Base-by-base conservation (phyloP, 2,797 vertebrate genomes). In the Chelidonichthys spinosus region DNA sequence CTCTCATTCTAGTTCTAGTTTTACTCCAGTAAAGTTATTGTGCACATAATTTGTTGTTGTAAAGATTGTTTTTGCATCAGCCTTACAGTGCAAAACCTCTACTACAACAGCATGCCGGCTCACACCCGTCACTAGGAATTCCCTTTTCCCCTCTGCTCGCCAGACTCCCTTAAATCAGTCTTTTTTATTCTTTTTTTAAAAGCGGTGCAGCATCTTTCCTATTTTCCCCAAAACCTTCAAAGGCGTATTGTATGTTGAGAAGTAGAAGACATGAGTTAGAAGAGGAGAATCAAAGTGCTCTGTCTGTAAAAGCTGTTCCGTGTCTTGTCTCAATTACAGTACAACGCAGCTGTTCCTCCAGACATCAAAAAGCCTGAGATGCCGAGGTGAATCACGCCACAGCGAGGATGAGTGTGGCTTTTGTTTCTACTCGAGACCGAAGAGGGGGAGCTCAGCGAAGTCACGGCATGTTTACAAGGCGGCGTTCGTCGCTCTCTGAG, bases 381-480 rank as follows among this genome's bases (percentile, higher is more conserved):
- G 68, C 63, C 4, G 13, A 64, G 65, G 59, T 62, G 75, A 87
- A 76, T 82, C 76, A 42, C 47, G 37, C 54, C 36, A 11, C 33
- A 74, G 40, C 18, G 58, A 68, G 58, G 58, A 69, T 58, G 59
- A 62, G 62, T 55, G 40, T 13, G 46, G 74, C 42, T 73, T 3
- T 62, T 85, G 82, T 88, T 87, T 76, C 73, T 36, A 68, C 69
- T 77, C 52, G 14, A 60, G 55, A 73, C 72, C 25, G 43, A 54
- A 63, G 11, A 74, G 76, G 72, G 68, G 67, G 67, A 74, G 81
- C 82, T 80, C 53, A 74, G 72, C 47, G 72, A 79, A 89, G 87
- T 90, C 88, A 81, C 52, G 0, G 70, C 82, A 90, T 88, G 92
- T 92, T 92, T 92, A 92, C 79, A 75, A 90, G 84, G 58, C 37